Base-by-base conservation (phyloP, 2,113 vertebrate species). In the Proteles cristata region DNA sequence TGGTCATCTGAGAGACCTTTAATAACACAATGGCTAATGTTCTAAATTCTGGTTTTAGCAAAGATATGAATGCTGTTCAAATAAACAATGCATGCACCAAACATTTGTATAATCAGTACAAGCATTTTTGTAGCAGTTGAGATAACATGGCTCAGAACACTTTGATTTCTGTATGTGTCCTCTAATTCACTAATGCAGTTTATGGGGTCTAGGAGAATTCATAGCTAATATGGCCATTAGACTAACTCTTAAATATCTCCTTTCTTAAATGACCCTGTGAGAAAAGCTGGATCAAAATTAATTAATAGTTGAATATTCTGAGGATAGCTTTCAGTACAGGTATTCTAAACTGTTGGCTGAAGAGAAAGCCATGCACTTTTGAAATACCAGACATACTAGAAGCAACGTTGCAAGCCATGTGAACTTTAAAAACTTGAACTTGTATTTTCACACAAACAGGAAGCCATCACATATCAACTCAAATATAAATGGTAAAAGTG, bases 291-390 rank as follows among this genome's bases (percentile, higher is more conserved):
- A 45, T 82, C 8, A 21, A 71, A 93, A 85, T 79, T 88, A 83
- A 94, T 90, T 90, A 93, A 77, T 95, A 83, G 86, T 35, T 82
- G 39, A 93, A 28, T 93, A 83, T 97, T 96, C 83, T 50, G 77
- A 87, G 33, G 80, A 87, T n/a, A 83, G 31, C 17, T 96, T 91
- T 93, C 80, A 96, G 71, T 68, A 43, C 33, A 58, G n/a, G n/a
- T 66, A 43, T 82, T 91, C 58, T 90, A 69, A 96, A 73, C 12
- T 63, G 19, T 95, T 79, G 83, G 5, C 25, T 83, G 50, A 84
- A 65, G 35, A 79, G 21, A 97, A 92, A 89, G 1, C 5, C 4
- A 16, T 68, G 3, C 4, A 43, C 26, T 31, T 53, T 66, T 73
- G 85, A 91, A 94, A 73, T 5, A 85, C 0, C 43, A 73, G 16